Conservation (phyloP, 2,797 vertebrate genomes). For the Phalloptychus januarius region DNA sequence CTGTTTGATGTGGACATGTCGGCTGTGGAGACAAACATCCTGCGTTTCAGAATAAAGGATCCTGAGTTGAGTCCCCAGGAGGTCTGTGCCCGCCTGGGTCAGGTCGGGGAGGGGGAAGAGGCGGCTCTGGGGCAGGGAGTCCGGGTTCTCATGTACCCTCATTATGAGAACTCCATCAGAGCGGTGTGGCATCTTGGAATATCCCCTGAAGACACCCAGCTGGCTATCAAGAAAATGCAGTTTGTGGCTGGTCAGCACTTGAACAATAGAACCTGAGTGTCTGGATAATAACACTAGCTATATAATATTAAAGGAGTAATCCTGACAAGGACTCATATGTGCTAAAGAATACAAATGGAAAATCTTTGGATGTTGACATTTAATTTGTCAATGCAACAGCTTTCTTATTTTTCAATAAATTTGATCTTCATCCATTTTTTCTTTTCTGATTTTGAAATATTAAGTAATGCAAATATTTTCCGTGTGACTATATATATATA, state of each 20-base stretch:
- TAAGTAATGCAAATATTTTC: background rate
- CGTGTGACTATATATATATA: background rate
- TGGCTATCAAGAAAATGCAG: conserved; percentile 82
- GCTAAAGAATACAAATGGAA: background rate
- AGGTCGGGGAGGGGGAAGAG: conserved; percentile 74
- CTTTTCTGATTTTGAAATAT: background rate
- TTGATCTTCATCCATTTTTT: background rate
- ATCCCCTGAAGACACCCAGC: conserved; percentile 77
- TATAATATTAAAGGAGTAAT: background rate
- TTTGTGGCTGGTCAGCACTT: conserved; percentile 77
- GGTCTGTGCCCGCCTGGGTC: conserved; percentile 80
- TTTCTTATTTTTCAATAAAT: background rate
- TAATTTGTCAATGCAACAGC: no score
- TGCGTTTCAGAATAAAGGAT: conserved; percentile 72
- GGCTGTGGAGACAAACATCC: conserved; percentile 85
- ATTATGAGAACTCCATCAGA: conserved; percentile 65
- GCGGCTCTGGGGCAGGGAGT: conserved; percentile 70
- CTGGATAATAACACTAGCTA: background rate
- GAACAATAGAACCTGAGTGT: conserved; percentile 22
- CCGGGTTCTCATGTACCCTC: conserved; percentile 80
- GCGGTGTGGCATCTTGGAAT: conserved; percentile 85
- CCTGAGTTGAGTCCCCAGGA: conserved; percentile 55
- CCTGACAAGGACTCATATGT: background rate
- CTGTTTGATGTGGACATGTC: conserved; percentile 73
- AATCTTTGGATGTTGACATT: background rate